Evolutionary conservation across 2,797 vertebrate species (phyloP).

Genomic region (Myripristis murdjan): DNA sequence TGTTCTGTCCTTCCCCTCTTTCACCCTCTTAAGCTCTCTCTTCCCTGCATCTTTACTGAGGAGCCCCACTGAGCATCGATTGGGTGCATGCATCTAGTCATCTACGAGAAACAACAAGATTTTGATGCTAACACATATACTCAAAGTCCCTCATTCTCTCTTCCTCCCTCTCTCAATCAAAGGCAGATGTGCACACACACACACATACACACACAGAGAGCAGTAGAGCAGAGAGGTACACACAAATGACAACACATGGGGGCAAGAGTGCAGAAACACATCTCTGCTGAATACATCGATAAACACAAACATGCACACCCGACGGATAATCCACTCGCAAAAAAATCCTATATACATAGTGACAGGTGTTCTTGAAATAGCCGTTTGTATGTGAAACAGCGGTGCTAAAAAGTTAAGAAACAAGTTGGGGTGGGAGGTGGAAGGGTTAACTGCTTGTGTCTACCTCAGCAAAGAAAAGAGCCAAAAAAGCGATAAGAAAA

Average conservation of each 20-base stretch:
- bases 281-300: not conserved
- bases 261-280: not conserved
- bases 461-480: constrained; percentile 41
- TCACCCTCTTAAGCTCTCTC: not conserved
- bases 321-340: constrained; percentile 24
- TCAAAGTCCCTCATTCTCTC: constrained; percentile 17
- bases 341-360: constrained; percentile 44
- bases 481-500: constrained; percentile 31
- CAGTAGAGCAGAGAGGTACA: too few relatives aligned
- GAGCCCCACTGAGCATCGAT: constrained; percentile 24
- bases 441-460: constrained; percentile 40
- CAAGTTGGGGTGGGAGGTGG: constrained; percentile 19
- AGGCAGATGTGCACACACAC: constrained; percentile 24
- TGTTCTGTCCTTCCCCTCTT: constrained; percentile 5
- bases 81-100: constrained; percentile 27
- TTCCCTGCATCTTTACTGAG: constrained; percentile 6
- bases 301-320: constrained; percentile 4
- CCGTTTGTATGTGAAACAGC: not conserved
- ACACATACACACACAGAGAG: not conserved
- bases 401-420: constrained; percentile 24
- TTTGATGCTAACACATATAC: constrained; percentile 10
- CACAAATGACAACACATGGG: not conserved
- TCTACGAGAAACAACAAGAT: constrained; percentile 39
- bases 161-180: constrained; percentile 19
- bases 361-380: constrained; percentile 34